Evolutionary conservation across 2,888 invertebrate genomes (phyloP).

Genomic region (Tiliacea aurago): DNA sequence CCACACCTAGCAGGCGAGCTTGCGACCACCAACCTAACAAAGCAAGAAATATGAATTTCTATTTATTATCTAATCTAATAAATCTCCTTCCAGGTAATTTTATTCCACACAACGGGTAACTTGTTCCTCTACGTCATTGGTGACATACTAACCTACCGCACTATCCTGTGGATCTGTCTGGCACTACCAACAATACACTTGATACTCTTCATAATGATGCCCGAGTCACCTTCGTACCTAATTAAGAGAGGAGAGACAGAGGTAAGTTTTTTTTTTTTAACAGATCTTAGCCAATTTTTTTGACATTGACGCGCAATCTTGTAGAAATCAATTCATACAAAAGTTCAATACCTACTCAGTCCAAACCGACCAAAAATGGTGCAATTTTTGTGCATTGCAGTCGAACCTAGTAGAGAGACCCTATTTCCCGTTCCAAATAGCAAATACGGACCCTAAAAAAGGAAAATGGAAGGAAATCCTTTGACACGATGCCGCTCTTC

Average conservation of each 20-base stretch:
- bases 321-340: too few species aligned
- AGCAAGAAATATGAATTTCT: too few species aligned
- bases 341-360: too few species aligned
- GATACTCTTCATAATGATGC: slow-evolving; percentile 87
- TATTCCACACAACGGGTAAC: slow-evolving; percentile 87
- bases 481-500: too few species aligned
- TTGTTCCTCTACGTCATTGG: slow-evolving; percentile 88
- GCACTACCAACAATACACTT: slow-evolving; percentile 86
- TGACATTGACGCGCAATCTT: not conserved
- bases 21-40: too few species aligned
- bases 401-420: not conserved
- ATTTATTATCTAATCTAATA: too few species aligned
- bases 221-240: slow-evolving; percentile 91
- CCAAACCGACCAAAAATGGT: too few species aligned
- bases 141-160: slow-evolving; percentile 84
- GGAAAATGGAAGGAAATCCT: not conserved
- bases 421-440: not conserved
- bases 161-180: slow-evolving; percentile 87
- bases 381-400: not conserved
- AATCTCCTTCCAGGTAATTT: slow-evolving; percentile 79
- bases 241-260: slow-evolving; percentile 80
- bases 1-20: too few species aligned
- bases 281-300: not conserved
- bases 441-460: not conserved
- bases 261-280: slow-evolving; percentile 69